Conservation (phyloP, 2,888 invertebrate genomes). For the Diloba caeruleocephala region DNA sequence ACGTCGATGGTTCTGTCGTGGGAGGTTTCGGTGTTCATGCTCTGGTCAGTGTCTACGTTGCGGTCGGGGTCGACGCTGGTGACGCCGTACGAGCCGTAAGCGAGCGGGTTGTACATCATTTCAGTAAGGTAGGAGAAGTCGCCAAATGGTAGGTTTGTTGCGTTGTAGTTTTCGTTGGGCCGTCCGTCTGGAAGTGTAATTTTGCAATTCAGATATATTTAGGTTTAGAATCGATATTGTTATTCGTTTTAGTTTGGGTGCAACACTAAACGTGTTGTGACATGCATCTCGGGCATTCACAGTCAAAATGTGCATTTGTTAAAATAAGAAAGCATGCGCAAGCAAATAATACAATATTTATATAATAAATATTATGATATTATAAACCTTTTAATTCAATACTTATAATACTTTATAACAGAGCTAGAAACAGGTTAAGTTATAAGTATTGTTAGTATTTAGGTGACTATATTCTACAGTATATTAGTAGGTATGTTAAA, state of each 20-base stretch:
- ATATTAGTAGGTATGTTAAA: too few relatives aligned
- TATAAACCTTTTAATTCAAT: too few relatives aligned
- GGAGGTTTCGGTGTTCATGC: constrained; percentile 62
- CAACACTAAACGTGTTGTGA: not conserved
- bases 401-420: too few relatives aligned
- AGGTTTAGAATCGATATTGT: not conserved
- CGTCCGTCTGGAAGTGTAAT: constrained; percentile 74
- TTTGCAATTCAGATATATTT: not conserved
- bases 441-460: too few relatives aligned
- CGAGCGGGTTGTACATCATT: constrained; percentile 84
- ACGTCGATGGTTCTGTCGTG: constrained; percentile 83
- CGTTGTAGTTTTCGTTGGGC: constrained; percentile 87
- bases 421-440: too few relatives aligned
- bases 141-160: constrained; percentile 87
- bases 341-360: constrained; percentile 1
- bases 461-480: too few relatives aligned
- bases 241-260: constrained; percentile 32
- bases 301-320: constrained; percentile 21
- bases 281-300: constrained; percentile 7
- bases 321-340: constrained; percentile 23
- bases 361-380: too few relatives aligned
- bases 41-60: constrained; percentile 71
- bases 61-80: constrained; percentile 77
- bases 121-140: constrained; percentile 88
- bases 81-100: constrained; percentile 73